Base-by-base conservation (phyloP, 2,113 vertebrate species). In the Piaya cayana region DNA sequence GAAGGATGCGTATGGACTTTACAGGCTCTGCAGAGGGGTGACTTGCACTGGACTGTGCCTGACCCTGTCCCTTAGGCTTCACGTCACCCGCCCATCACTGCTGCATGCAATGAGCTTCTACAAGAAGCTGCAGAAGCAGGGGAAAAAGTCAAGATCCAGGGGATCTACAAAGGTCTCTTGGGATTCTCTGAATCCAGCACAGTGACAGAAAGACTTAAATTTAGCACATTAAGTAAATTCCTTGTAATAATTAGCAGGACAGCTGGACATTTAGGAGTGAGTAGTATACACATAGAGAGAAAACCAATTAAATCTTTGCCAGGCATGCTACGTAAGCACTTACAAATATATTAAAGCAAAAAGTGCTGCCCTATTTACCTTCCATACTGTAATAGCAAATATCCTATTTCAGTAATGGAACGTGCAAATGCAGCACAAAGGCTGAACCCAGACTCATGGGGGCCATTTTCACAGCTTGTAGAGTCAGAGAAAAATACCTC, bases 401-500 rank as follows among this genome's bases (percentile, higher is more conserved):
- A 84, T 88, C 68, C 53, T 59, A 19, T 90, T 76, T 77, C 8
- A 1, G 47, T 88, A 79, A 80, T 47, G 68, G 60, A 90, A 88
- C 42, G 78, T 34, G n/a, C 62, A 79, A 79, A 83, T 22, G 14
- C 1, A 0, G 80, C 39, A 36, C 11, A 50, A 78, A 84, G 65
- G 47, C 81, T 75, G 64, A 94, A 43, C n/a, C 36, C 74, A 71
- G 29, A 37, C 80, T 87, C 81, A 32, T 0, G 0, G 8, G 69
- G 58, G 29, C n/a, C 83, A 32, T 64, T 75, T 95, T 70, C 69
- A 62, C n/a, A 91, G 74, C 69, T 82, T 53, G 29, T 58, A 53
- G 74, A 79, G 49, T 76, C 65, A 93, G 62, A 59, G 64, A 76
- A 79, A 95, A 90, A 82, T 53, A 60, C 55, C 43, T 94, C 82